phyloP scores from a whole-genome alignment of 2,113 vertebrate genomes.

The Coturnix japonica region DNA sequence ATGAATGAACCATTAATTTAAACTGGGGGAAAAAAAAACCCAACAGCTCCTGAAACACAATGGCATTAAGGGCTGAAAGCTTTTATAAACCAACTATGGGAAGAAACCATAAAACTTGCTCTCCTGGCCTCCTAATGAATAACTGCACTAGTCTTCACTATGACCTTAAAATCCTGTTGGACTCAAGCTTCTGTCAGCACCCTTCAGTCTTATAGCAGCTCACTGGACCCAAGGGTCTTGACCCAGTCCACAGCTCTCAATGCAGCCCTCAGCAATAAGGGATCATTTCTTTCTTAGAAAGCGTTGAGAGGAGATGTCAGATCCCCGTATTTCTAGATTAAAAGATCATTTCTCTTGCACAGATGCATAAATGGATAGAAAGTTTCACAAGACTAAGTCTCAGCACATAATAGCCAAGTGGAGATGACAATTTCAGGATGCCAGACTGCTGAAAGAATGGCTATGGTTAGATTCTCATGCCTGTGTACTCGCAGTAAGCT shows the following conservation, averaged over 20 bases:
- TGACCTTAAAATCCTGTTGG: not conserved
- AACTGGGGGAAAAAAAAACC: not conserved
- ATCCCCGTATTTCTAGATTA: not conserved
- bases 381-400: not conserved
- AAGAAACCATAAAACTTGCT: not conserved
- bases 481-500: not conserved
- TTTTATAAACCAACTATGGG: not conserved
- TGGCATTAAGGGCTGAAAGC: not conserved
- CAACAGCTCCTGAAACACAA: not conserved
- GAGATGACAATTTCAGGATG: not conserved
- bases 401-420: not conserved
- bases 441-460: not conserved
- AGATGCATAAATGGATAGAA: not conserved
- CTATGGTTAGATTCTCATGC: not conserved
- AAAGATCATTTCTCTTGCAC: not conserved
- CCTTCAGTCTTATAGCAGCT: not conserved
- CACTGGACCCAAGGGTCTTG: not conserved
- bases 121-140: not conserved
- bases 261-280: not conserved
- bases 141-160: not conserved
- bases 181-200: not conserved
- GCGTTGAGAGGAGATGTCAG: not conserved
- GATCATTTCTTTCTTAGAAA: not conserved
- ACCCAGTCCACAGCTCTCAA: not conserved
- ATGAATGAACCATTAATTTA: fast-evolving